Evolutionary conservation across 64 coral and sea anemone genomes (phyloP).

Genomic region (Cladopsammia gracilis): DNA sequence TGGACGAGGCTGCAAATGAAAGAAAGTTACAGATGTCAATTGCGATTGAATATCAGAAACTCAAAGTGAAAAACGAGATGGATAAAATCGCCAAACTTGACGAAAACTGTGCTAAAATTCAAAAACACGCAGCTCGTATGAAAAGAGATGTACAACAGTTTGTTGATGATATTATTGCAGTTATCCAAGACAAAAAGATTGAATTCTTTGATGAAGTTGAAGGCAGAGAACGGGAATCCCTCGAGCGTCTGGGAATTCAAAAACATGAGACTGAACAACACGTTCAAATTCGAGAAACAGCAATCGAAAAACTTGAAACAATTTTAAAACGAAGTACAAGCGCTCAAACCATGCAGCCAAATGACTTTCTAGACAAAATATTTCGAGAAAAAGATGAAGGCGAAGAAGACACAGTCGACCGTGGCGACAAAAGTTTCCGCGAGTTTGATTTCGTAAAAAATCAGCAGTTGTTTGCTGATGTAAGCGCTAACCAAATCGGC

Average conservation of each 20-base stretch:
- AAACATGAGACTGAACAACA: neutral
- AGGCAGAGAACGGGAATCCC: no score
- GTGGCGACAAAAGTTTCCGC: neutral
- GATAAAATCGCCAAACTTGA: neutral
- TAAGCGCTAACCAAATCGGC: neutral
- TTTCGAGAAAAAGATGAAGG: neutral
- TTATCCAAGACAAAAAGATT: no score
- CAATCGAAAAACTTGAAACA: neutral
- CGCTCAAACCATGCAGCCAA: neutral
- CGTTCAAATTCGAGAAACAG: no score
- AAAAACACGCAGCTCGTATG: no score
- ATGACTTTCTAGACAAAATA: neutral
- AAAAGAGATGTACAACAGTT: no score
- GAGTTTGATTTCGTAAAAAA: slow-evolving; percentile 8
- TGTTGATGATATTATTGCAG: no score
- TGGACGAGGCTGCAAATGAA: no score
- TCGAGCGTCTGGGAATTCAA: neutral
- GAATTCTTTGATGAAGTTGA: no score
- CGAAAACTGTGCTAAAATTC: neutral
- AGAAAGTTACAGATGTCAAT: no score
- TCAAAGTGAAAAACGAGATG: neutral
- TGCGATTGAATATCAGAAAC: no score
- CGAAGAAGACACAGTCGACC: neutral
- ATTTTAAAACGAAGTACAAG: neutral
- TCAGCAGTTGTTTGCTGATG: neutral